Base-by-base conservation (phyloP, 2,113 vertebrate species). In the Daphoenositta chrysoptera region DNA sequence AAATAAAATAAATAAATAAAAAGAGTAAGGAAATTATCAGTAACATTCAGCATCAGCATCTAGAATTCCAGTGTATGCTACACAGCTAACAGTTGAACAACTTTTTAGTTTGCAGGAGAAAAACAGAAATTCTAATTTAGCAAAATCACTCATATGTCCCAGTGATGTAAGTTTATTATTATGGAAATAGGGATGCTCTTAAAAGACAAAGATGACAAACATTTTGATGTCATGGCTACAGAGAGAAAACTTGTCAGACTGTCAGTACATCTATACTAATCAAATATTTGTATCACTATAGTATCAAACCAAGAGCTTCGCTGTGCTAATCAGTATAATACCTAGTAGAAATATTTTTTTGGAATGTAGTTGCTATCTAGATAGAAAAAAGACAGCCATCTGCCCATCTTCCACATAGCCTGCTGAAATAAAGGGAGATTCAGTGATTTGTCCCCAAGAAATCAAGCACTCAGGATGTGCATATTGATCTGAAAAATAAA, bases 1-100 rank as follows among this genome's bases (percentile, higher is more conserved):
- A n/a, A n/a, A n/a, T n/a, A n/a, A n/a, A n/a, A n/a, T n/a, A n/a
- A n/a, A n/a, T n/a, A n/a, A n/a, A 95, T 85, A 95, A 97, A 87
- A 56, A 95, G 18, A 93, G 30, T 78, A 92, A 95, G 89, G 48
- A 96, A 93, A 93, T 82, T 56, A 91, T 94, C 80, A 91, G 57
- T 69, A 88, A 89, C 37, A 80, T 83, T 76, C 70, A 80, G 37
- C 57, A 94, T 27, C 47, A 82, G 48, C 61, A 85, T 47, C 82
- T 91, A 58, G 30, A n/a, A 87, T 83, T 89, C 33, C 65, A 63
- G 8, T 69, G 39, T 24, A 82, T 26, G 45, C 16, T 76, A 87
- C 40, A 48, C 13, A 87, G 39, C n/a, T 76, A 78, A 44, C 44
- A 76, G 11, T 3, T 54, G 24, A 82, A 40, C 13, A 93, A 51